Evolutionary conservation across 2,888 invertebrate species (phyloP).

Genomic region (Diplazon laetatorius): DNA sequence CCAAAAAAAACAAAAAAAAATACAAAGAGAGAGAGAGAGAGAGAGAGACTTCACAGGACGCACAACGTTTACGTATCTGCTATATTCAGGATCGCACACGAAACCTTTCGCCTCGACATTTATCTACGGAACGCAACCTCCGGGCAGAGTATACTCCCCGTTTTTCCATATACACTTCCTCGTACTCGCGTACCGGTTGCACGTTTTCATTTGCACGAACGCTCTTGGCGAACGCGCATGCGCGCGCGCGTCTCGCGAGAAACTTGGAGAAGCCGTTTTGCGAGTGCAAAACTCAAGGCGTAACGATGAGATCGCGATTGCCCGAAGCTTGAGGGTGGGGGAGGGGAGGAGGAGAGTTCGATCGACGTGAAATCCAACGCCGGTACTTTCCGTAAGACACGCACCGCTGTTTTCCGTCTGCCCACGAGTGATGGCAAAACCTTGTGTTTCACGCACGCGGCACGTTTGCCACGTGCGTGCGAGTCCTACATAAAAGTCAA

Average conservation of each 20-base stretch:
- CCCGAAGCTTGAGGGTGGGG: conserved; percentile 62
- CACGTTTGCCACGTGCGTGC: conserved; percentile 35
- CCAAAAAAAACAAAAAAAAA: too few species aligned
- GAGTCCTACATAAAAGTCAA: not conserved
- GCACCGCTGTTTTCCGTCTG: conserved; percentile 8
- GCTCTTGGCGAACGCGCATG: conserved; percentile 73
- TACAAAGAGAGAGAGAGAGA: too few species aligned
- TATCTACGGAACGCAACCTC: conserved; percentile 53
- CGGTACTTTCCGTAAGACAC: conserved; percentile 29
- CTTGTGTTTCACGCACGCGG: not conserved
- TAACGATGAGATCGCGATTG: conserved; percentile 77
- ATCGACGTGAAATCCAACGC: conserved; percentile 71
- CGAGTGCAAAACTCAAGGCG: conserved; percentile 79
- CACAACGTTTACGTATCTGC: conserved; percentile 25
- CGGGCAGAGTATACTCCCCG: conserved; percentile 58
- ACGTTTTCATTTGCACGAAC: conserved; percentile 78
- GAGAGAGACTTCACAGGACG: conserved; percentile 25
- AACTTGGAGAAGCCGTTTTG: conserved; percentile 63
- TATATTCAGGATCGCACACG: conserved; percentile 38
- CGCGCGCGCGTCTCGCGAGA: too few species aligned
- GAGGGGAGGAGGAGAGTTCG: conserved; percentile 64
- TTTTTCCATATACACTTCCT: conserved; percentile 49
- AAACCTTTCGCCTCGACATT: conserved; percentile 44
- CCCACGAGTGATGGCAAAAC: not conserved
- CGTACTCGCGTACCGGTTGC: conserved; percentile 59